Evolutionary conservation across 2,113 vertebrate genomes (phyloP).

Genomic region (Trichomycterus rosablanca): DNA sequence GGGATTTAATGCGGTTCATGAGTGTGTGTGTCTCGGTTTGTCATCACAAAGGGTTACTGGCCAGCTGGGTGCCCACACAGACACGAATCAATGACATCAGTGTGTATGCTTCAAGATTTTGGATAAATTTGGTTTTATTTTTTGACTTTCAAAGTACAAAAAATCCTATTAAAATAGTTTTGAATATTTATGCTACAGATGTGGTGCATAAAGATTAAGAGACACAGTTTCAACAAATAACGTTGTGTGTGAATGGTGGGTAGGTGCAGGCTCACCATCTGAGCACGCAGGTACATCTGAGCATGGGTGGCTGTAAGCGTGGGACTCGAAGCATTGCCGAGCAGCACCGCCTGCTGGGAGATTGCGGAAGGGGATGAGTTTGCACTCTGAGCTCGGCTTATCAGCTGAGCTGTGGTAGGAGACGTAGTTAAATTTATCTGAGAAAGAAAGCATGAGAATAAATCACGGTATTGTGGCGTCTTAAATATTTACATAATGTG

Average conservation of each 20-base stretch:
- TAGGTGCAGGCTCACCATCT: constrained; percentile 81
- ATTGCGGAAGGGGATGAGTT: constrained; percentile 79
- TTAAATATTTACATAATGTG: neutral
- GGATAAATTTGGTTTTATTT: no score
- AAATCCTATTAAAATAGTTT: no score
- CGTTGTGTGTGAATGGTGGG: neutral
- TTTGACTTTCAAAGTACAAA: no score
- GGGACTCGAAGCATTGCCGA: constrained; percentile 81
- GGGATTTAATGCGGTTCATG: no score
- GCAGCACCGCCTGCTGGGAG: constrained; percentile 88
- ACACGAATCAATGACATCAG: no score
- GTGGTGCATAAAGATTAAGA: no score
- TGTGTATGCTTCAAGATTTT: no score
- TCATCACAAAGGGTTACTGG: no score
- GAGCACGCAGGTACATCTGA: constrained; percentile 96
- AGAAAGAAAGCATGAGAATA: neutral
- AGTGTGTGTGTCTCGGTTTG: no score
- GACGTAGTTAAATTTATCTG: constrained; percentile 84
- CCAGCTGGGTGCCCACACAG: no score
- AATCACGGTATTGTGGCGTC: neutral
- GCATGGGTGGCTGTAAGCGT: constrained; percentile 91
- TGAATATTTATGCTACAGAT: no score
- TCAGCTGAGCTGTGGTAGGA: constrained; percentile 83
- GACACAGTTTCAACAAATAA: neutral
- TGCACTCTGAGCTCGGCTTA: constrained; percentile 87